Percentiles rank a stretch among this genome's conserved stretches.
These are phyloP conservation scores for Astreopora myriophthalma DNA, from an alignment of 64 coral and sea anemone species.

Conservation along the genomic window DNA sequence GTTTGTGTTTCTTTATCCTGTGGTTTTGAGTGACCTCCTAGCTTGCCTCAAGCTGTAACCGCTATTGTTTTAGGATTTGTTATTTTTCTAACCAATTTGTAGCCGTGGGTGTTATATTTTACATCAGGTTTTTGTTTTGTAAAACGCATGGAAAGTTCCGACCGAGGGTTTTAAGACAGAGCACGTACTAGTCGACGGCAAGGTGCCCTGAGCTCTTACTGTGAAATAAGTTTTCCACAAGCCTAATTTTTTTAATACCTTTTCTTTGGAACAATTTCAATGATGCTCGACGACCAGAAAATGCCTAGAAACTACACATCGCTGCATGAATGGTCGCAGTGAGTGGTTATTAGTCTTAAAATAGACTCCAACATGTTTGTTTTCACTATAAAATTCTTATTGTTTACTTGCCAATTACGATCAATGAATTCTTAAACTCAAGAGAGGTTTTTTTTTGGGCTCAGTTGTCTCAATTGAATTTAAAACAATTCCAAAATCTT, in stretches of 20 bases:
- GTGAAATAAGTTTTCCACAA: background rate
- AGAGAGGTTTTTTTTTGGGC: too few species aligned
- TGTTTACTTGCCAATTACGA: background rate
- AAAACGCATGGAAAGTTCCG: background rate
- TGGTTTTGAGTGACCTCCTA: constrained; percentile 22
- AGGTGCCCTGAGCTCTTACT: background rate
- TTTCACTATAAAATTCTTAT: background rate
- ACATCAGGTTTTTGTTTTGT: constrained; percentile 9
- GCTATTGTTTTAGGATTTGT: constrained; percentile 5
- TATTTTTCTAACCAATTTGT: constrained; percentile 4
- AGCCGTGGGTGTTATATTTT: background rate
- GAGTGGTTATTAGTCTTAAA: background rate
- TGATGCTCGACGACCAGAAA: background rate
- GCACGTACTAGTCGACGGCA: background rate
- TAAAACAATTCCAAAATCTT: too few species aligned
- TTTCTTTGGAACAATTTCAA: background rate
- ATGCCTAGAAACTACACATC: background rate
- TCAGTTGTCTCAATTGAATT: too few species aligned
- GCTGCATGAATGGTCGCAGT: background rate
- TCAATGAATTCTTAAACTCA: background rate
- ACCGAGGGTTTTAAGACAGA: background rate
- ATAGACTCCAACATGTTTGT: background rate
- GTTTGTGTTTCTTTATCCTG: background rate
- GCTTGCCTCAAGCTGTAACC: background rate
- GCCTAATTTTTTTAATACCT: background rate